phyloP scores from a whole-genome alignment of 2,113 vertebrate genomes.

The Chaenocephalus aceratus region DNA sequence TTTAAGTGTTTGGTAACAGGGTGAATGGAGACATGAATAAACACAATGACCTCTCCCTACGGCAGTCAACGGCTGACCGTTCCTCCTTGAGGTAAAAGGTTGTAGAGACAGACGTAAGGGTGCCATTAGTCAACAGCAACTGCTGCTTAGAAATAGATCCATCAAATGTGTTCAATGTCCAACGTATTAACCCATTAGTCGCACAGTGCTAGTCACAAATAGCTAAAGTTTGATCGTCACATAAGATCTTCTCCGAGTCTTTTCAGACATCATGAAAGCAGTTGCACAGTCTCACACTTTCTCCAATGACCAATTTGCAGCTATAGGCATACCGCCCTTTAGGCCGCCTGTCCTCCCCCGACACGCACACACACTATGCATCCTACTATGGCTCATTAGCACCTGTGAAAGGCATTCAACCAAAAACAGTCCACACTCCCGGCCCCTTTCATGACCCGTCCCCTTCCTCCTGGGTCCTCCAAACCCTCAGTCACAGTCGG shows the following conservation, averaged over 20 bases:
- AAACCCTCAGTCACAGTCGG: conserved; percentile 35
- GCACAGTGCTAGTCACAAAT: neutral
- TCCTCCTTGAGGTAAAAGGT: neutral
- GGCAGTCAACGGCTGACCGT: too few species aligned
- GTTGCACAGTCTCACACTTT: conserved; percentile 41
- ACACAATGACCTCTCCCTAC: neutral
- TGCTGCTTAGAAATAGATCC: neutral
- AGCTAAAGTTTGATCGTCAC: neutral
- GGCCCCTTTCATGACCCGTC: conserved; percentile 34
- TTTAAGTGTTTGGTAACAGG: neutral
- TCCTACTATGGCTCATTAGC: conserved; percentile 70
- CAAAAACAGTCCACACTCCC: conserved; percentile 46
- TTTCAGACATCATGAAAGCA: conserved; percentile 26
- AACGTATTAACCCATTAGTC: neutral
- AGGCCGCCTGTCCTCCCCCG: conserved; percentile 32
- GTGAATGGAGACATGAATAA: conserved; percentile 16
- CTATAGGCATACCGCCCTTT: neutral
- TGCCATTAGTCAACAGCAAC: conserved; percentile 7
- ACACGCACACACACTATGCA: neutral
- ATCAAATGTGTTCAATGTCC: neutral
- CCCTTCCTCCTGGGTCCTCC: conserved; percentile 53
- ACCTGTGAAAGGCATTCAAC: conserved; percentile 69
- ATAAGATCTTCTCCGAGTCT: neutral
- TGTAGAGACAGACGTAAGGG: conserved; percentile 7
- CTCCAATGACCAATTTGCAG: conserved; percentile 35